Evolutionary conservation across 2,113 vertebrate species (phyloP), one percentile per base, ranked within the genome.

Genomic region (Anoura caudifer): DNA sequence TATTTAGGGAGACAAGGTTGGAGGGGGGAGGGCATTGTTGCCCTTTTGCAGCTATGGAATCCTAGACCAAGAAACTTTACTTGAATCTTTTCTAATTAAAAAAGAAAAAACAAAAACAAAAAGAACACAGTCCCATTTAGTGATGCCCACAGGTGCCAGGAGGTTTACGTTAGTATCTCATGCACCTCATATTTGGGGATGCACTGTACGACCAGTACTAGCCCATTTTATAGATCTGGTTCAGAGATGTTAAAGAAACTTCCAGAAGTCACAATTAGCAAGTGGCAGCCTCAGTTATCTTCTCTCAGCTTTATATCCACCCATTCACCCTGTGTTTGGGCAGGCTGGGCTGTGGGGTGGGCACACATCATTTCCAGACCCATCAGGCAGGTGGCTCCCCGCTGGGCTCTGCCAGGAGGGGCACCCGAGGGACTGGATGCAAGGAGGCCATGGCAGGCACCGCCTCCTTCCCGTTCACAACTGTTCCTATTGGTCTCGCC

Each of bases 391-490:
- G 3, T 22, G 63, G 41, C 31, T 24, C 83, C 38, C 69, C 16
- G 0, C 5, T 13, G 36, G 47, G n/a, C 47, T 24, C 31, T 65
- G 36, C 56, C 86, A 36, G 8, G 45, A 8, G 5, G 13, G 28
- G 15, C 52, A 1, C 41, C 9, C 0, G 10, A 10, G 7, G 20
- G 7, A 2, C 38, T 0, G 26, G 63, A n/a, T 1, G 3, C 20
- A 2, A 12, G 63, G 52, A n/a, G 50, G 63, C 22, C 13, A 26
- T 1, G 28, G 31, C 52, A 14, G 16, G 7, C 14, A 1, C 3
- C 3, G 3, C 59, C 10, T 28, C 24, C 59, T 61, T 28, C 59
- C 59, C 10, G 4, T 28, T 61, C 24, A 1, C 4, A 1, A 38
- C n/a, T 11, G 19, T 33, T 36, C 72, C 56, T 13, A 2, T 7